Percentiles rank a stretch among this genome's conserved stretches.
Conservation (phyloP, 2,888 invertebrate species). For the Eilema depressum region DNA sequence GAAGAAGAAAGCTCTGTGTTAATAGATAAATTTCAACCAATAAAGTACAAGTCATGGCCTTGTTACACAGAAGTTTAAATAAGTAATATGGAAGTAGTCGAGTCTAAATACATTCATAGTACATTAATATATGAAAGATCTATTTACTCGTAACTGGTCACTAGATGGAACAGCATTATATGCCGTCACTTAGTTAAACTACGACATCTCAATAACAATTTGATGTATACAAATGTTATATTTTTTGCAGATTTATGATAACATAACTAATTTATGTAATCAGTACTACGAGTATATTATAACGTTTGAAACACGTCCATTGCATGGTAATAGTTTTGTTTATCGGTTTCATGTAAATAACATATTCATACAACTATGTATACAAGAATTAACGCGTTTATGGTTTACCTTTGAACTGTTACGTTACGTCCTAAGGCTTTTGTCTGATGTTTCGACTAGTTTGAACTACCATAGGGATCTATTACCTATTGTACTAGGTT, state of each 20-base stretch:
- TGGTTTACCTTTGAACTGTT: not conserved
- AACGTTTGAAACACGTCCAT: conserved; percentile 77
- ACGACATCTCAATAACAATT: conserved; percentile 67
- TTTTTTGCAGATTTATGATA: conserved; percentile 84
- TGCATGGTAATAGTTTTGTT: conserved; percentile 65
- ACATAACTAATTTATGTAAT: conserved; percentile 69
- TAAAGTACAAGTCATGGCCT: conserved; percentile 84
- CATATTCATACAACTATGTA: conserved; percentile 28
- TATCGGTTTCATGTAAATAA: conserved; percentile 67
- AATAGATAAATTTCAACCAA: conserved; percentile 65
- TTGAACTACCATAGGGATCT: not conserved
- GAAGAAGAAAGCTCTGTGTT: conserved; percentile 58
- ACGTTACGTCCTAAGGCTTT: not conserved
- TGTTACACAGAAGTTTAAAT: conserved; percentile 70
- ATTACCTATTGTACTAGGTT: not conserved
- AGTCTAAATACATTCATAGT: conserved; percentile 64
- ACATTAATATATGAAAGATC: conserved; percentile 60
- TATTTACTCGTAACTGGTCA: conserved; percentile 68
- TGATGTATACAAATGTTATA: conserved; percentile 77
- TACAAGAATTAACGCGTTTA: not conserved
- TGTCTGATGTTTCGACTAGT: not conserved
- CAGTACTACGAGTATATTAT: conserved; percentile 68
- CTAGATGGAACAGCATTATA: conserved; percentile 75
- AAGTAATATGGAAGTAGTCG: conserved; percentile 65
- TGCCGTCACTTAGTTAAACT: conserved; percentile 70